phyloP scores from a whole-genome alignment of 2,113 vertebrate genomes.

The Thamnaconus septentrionalis region DNA sequence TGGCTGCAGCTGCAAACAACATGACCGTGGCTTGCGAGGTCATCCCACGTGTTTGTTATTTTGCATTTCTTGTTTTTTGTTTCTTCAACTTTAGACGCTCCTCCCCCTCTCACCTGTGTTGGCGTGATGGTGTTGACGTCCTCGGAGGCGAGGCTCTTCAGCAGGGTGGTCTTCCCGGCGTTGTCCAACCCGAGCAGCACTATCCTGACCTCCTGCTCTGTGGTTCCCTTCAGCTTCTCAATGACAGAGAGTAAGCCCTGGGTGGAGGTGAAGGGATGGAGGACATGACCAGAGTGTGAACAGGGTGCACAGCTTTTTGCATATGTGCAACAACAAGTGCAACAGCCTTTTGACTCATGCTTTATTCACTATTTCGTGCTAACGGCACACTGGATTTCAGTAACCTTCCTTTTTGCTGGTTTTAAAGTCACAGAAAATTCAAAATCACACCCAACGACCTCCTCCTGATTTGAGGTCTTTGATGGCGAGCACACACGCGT shows the following conservation, averaged over 20 bases:
- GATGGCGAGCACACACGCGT: neutral
- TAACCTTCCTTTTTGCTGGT: too few species aligned
- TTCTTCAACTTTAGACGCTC: neutral
- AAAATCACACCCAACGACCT: too few species aligned
- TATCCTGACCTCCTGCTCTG: slow-evolving; percentile 83
- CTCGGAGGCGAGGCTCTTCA: slow-evolving; percentile 83
- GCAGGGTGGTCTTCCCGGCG: slow-evolving; percentile 85
- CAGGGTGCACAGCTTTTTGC: too few species aligned
- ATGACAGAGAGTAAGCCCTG: slow-evolving; percentile 88
- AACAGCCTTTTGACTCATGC: too few species aligned
- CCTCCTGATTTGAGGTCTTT: neutral
- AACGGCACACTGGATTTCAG: too few species aligned
- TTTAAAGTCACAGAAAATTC: too few species aligned
- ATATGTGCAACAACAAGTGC: too few species aligned
- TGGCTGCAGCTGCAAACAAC: too few species aligned
- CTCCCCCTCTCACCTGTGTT: slow-evolving; percentile 76
- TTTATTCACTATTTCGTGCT: too few species aligned
- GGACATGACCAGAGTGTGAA: neutral
- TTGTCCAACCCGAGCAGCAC: slow-evolving; percentile 87
- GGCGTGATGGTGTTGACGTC: slow-evolving; percentile 87
- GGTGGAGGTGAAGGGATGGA: neutral
- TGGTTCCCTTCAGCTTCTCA: slow-evolving; percentile 81
- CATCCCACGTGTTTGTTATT: too few species aligned
- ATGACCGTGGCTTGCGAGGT: too few species aligned
- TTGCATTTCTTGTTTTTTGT: too few species aligned